A percentile compares a stretch with the other conserved stretches of the same genome.
phyloP scores from a whole-genome alignment of 2,113 vertebrate genomes.

The Melanostigma gelatinosum region DNA sequence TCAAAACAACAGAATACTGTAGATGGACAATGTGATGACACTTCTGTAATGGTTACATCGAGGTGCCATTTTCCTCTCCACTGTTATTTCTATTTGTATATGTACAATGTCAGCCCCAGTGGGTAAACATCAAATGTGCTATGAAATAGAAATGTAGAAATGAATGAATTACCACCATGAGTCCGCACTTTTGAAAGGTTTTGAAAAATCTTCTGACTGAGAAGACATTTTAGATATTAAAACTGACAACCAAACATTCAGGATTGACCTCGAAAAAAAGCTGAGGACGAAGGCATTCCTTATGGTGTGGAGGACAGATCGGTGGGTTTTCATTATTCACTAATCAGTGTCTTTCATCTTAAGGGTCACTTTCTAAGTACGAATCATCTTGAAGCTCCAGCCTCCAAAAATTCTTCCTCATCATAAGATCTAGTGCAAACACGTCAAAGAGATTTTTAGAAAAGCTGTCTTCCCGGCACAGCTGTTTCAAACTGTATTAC shows the following conservation, averaged over 20 bases:
- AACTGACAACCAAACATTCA: constrained; percentile 27
- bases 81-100: constrained; percentile 4
- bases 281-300: constrained; percentile 28
- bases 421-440: constrained; percentile 48
- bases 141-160: constrained; percentile 6
- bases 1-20: constrained; percentile 8
- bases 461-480: constrained; percentile 42
- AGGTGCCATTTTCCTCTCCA: not conserved
- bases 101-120: not conserved
- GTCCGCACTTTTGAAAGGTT: not conserved
- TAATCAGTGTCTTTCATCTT: constrained; percentile 67
- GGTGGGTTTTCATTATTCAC: constrained; percentile 41
- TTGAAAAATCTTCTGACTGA: not conserved
- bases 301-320: constrained; percentile 25
- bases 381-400: constrained; percentile 48
- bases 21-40: constrained; percentile 2
- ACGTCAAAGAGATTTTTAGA: constrained; percentile 61
- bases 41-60: not conserved
- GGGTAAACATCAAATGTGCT: not conserved
- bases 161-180: not conserved
- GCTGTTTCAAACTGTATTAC: constrained; percentile 47
- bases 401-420: constrained; percentile 45
- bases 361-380: constrained; percentile 59
- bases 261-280: constrained; percentile 20
- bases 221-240: constrained; percentile 10